phyloP scores from a whole-genome alignment of 2,797 vertebrate genomes.

The Microchirus variegatus region DNA sequence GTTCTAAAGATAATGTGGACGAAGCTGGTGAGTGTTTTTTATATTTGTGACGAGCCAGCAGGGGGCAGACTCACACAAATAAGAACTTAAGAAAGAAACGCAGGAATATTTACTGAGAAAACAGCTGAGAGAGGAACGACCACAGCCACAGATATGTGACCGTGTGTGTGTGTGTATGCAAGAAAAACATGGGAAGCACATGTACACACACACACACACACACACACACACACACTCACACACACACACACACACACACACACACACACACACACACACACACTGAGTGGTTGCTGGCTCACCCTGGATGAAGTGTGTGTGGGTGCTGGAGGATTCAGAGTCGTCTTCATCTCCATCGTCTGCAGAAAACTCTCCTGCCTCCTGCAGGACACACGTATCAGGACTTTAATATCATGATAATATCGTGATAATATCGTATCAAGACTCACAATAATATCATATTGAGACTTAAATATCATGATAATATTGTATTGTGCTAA shows the following conservation, averaged over 20 bases:
- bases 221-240: conserved; percentile 2
- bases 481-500: too few species aligned
- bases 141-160: conserved; percentile 33
- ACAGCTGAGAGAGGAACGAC: conserved; percentile 67
- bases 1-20: too few species aligned
- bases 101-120: conserved; percentile 71
- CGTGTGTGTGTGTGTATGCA: background rate
- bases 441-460: too few species aligned
- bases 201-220: background rate
- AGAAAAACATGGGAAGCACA: conserved; percentile 26
- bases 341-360: conserved; percentile 45
- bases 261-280: conserved; percentile 13
- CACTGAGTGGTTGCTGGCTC: conserved; percentile 53
- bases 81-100: background rate
- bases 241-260: background rate
- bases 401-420: too few species aligned
- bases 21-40: too few species aligned
- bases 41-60: too few species aligned
- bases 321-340: conserved; percentile 36
- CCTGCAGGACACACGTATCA: conserved; percentile 55
- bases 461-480: too few species aligned
- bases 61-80: too few species aligned
- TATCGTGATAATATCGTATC: too few species aligned
- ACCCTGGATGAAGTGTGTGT: conserved; percentile 64
- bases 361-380: conserved; percentile 59